Conservation (phyloP, 2,888 invertebrate genomes). For the Elegia similella region DNA sequence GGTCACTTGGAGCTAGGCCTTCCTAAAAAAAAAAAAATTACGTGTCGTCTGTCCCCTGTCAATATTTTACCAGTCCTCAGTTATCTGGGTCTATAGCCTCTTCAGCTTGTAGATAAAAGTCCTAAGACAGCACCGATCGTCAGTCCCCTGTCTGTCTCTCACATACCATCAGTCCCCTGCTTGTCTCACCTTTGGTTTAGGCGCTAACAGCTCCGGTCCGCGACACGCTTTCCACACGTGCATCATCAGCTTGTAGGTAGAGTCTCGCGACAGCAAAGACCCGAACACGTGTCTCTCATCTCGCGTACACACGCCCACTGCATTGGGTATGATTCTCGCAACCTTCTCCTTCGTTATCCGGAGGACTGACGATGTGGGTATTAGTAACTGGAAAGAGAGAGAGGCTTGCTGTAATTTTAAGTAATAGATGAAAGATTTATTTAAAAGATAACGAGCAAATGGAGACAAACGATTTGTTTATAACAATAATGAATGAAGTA, state of each 20-base stretch:
- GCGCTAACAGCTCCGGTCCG: slow-evolving; percentile 61
- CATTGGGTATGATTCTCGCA: slow-evolving; percentile 96
- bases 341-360: slow-evolving; percentile 96
- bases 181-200: slow-evolving; percentile 55
- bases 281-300: slow-evolving; percentile 95
- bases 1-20: too few relatives aligned
- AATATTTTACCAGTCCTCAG: too few relatives aligned
- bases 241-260: slow-evolving; percentile 92
- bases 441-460: too few relatives aligned
- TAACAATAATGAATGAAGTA: too few relatives aligned
- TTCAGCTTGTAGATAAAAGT: too few relatives aligned
- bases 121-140: too few relatives aligned
- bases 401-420: not conserved
- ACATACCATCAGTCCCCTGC: not conserved
- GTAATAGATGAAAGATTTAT: too few relatives aligned
- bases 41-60: too few relatives aligned
- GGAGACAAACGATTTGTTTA: too few relatives aligned
- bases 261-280: slow-evolving; percentile 93
- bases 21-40: too few relatives aligned
- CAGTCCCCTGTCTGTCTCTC: not conserved
- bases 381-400: slow-evolving; percentile 85
- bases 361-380: slow-evolving; percentile 92
- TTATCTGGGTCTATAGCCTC: too few relatives aligned
- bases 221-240: slow-evolving; percentile 90
- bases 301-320: slow-evolving; percentile 93